Percentiles rank a stretch among this genome's conserved stretches.
Conservation (phyloP, 2,888 invertebrate species). For the Catotricha subobsoleta region DNA sequence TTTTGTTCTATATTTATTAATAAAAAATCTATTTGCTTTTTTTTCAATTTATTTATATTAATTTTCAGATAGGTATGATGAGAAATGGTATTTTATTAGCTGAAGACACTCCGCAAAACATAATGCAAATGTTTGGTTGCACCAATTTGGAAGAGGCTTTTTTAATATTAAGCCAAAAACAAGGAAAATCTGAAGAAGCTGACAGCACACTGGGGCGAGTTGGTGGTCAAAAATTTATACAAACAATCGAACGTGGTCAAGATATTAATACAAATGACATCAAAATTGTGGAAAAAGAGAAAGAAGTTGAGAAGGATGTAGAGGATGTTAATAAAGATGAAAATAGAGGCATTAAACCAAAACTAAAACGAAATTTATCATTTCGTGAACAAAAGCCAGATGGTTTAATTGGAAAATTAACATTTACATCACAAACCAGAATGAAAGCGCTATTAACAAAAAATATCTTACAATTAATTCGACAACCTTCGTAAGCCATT, state of each 20-base stretch:
- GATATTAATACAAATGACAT: background rate
- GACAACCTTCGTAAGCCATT: constrained; percentile 47
- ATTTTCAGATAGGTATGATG: constrained; percentile 67
- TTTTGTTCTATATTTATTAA: too few relatives aligned
- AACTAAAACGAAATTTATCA: constrained; percentile 5
- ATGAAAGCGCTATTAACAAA: constrained; percentile 50
- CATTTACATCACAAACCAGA: constrained; percentile 29
- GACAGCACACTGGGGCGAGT: constrained; percentile 2
- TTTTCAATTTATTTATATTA: background rate
- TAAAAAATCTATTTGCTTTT: background rate
- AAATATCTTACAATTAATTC: constrained; percentile 46
- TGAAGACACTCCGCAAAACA: constrained; percentile 59
- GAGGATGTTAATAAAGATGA: background rate
- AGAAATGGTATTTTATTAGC: constrained; percentile 69
- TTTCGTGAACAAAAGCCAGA: constrained; percentile 7
- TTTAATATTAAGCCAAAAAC: constrained; percentile 50
- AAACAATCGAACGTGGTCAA: background rate
- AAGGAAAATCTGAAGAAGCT: constrained; percentile 24
- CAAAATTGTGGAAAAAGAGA: background rate
- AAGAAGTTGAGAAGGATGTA: background rate
- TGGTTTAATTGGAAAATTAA: constrained; percentile 17
- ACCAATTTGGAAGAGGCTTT: constrained; percentile 76
- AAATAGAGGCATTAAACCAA: background rate
- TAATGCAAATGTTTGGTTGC: constrained; percentile 50
- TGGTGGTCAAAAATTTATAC: background rate